These are phyloP conservation scores for Leptinotarsa defecta DNA, from an alignment of 1,140 invertebrate species.

Conservation along the genomic window DNA sequence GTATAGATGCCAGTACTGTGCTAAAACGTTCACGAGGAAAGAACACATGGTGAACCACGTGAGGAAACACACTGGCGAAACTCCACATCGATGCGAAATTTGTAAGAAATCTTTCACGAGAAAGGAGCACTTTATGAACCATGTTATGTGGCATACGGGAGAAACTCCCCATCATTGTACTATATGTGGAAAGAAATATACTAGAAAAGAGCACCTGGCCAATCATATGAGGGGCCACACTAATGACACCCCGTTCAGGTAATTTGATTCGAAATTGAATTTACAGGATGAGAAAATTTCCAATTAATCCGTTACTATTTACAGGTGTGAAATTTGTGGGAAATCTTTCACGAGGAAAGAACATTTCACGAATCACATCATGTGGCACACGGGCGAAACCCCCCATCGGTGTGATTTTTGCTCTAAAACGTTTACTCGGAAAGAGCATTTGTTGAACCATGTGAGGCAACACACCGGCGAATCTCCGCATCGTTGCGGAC, in stretches of 20 bases:
- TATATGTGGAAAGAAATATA: slow-evolving; percentile 78
- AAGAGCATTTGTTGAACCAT: slow-evolving; percentile 82
- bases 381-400: slow-evolving; percentile 86
- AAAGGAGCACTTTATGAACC: slow-evolving; percentile 71
- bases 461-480: slow-evolving; percentile 81
- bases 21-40: slow-evolving; percentile 73
- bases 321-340: slow-evolving; percentile 81
- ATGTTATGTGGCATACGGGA: slow-evolving; percentile 70
- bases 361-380: slow-evolving; percentile 84
- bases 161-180: slow-evolving; percentile 76
- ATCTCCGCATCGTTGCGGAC: slow-evolving; percentile 79
- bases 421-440: slow-evolving; percentile 81
- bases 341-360: slow-evolving; percentile 86
- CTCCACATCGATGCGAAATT: slow-evolving; percentile 75
- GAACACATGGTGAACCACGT: slow-evolving; percentile 71
- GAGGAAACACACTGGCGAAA: slow-evolving; percentile 74
- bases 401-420: slow-evolving; percentile 85
- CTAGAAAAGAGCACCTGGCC: slow-evolving; percentile 75
- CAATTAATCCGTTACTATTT: slow-evolving; percentile 43
- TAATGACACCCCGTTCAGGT: slow-evolving; percentile 58
- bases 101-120: slow-evolving; percentile 71
- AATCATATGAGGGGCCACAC: slow-evolving; percentile 77
- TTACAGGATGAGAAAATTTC: neutral
- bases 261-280: neutral
- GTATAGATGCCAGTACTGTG: slow-evolving; percentile 69